Base-by-base conservation (phyloP, 2,888 invertebrate species). In the Eurytoma adleriae region DNA sequence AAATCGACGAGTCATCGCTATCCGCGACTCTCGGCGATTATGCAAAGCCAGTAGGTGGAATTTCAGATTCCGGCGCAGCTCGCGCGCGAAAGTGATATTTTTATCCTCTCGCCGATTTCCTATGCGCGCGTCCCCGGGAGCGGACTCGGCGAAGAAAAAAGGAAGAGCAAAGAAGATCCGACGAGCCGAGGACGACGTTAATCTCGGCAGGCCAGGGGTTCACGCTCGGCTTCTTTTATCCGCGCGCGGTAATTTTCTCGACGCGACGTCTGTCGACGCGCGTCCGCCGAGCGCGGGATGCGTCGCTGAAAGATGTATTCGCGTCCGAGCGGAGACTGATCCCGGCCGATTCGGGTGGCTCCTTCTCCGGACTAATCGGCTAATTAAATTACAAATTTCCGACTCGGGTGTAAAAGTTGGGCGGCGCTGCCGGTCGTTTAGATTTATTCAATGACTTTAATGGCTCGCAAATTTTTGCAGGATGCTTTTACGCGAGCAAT, bases 361-460 rank as follows among this genome's bases (percentile, higher is more conserved):
- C 50, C 12, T 12, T 50, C 50, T 50, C 50, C 12, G n/a, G n/a
- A n/a, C n/a, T n/a, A 72, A 72, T 78, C 68, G 54, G 68, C 52
- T 78, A 78, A 78, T 78, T 78, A 73, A 78, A 78, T 78, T 73
- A 78, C 77, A 62, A 77, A 70, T 77, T 77, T 64, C 56, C 69
- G 48, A 71, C 66, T 56, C n/a, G n/a, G n/a, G n/a, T n/a, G n/a
- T n/a, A n/a, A n/a, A n/a, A n/a, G n/a, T n/a, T n/a, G n/a, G n/a
- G n/a, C n/a, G n/a, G n/a, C n/a, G n/a, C n/a, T n/a, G n/a, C n/a
- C n/a, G n/a, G n/a, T n/a, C n/a, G n/a, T n/a, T n/a, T n/a, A n/a
- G n/a, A n/a, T n/a, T n/a, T n/a, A n/a, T n/a, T n/a, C n/a, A n/a
- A n/a, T n/a, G n/a, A n/a, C n/a, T n/a, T n/a, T n/a, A n/a, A n/a